phyloP scores from a whole-genome alignment of 2,113 vertebrate genomes.

The Eclectus roratus region DNA sequence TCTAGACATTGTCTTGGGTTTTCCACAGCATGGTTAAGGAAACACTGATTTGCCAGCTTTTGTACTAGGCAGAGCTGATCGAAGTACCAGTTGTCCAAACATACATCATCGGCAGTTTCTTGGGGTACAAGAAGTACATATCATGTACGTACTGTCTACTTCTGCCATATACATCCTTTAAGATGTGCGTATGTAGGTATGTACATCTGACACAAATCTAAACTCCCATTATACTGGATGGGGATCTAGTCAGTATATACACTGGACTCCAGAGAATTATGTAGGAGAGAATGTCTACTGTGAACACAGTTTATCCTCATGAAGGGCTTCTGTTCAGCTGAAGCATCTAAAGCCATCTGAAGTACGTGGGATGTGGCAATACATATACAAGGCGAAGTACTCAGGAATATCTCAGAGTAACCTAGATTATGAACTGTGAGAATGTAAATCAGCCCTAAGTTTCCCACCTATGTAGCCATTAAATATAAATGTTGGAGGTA shows the following conservation, averaged over 20 bases:
- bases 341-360: neutral
- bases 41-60: neutral
- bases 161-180: neutral
- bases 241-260: neutral
- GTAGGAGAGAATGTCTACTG: neutral
- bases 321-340: neutral
- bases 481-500: neutral
- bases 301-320: neutral
- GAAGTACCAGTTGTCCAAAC: neutral
- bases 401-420: neutral
- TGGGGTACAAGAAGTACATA: neutral
- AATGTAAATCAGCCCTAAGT: neutral
- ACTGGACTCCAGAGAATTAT: neutral
- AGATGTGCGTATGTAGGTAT: neutral
- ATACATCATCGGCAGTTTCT: neutral
- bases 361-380: neutral
- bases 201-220: neutral
- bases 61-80: neutral
- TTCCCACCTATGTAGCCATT: neutral
- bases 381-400: neutral
- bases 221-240: neutral
- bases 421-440: neutral
- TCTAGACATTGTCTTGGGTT: neutral
- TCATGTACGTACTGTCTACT: accelerated
- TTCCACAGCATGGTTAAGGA: neutral